A percentile compares a stretch with the other conserved stretches of the same genome.
phyloP scores from a whole-genome alignment of 2,797 vertebrate species.

The Acipenser oxyrinchus region DNA sequence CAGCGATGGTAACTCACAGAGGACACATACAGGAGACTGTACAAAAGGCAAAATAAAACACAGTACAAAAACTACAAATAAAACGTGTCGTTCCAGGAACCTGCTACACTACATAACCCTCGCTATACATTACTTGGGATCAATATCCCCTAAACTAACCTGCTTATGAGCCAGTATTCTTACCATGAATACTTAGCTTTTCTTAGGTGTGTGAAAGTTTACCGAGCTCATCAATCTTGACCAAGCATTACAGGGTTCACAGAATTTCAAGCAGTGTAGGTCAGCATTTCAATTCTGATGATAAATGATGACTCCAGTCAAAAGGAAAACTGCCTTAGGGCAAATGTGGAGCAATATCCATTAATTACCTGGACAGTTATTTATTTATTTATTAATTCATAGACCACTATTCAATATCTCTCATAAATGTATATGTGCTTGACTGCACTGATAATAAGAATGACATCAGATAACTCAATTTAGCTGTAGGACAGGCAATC shows the following conservation, averaged over 20 bases:
- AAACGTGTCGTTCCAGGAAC: no score
- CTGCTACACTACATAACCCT: no score
- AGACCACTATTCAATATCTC: neutral
- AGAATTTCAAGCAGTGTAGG: neutral
- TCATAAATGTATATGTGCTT: neutral
- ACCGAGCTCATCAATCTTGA: neutral
- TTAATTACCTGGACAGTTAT: neutral
- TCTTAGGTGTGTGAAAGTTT: neutral
- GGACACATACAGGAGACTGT: no score
- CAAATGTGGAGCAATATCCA: neutral
- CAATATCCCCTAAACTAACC: no score
- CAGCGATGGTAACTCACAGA: no score
- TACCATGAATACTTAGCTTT: no score
- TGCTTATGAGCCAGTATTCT: no score
- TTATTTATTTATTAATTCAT: neutral
- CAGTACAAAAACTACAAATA: no score
- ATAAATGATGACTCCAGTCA: neutral
- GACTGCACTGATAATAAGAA: constrained; percentile 1
- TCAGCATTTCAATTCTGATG: neutral
- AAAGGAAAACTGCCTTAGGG: neutral
- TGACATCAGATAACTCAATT: constrained; percentile 3
- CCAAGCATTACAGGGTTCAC: neutral
- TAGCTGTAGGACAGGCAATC: neutral
- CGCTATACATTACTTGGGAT: no score
- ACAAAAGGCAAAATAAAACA: no score